Evolutionary conservation across 2,888 invertebrate species (phyloP).

Genomic region (Leucophenga montana): DNA sequence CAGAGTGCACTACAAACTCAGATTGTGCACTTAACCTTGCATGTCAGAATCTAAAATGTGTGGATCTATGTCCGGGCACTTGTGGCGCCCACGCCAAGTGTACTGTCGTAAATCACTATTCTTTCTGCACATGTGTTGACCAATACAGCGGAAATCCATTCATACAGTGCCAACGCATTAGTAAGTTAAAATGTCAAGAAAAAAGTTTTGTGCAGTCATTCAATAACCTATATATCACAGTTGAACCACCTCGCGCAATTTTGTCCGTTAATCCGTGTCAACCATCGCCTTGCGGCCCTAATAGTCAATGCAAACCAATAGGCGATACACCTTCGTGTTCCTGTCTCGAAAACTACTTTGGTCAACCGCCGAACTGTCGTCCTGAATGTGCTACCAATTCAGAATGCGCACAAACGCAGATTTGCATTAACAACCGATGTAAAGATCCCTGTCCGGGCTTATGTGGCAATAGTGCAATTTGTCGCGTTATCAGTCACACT

Average conservation of each 20-base stretch:
- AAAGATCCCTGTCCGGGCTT: conserved; percentile 82
- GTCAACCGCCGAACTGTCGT: conserved; percentile 80
- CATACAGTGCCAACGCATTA: conserved; percentile 77
- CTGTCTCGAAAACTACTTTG: conserved; percentile 79
- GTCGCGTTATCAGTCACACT: conserved; percentile 84
- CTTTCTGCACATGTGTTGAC: conserved; percentile 83
- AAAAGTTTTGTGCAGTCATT: not conserved
- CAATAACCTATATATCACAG: conserved; percentile 42
- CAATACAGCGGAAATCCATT: conserved; percentile 85
- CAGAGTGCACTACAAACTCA: conserved; percentile 85
- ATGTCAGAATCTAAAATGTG: conserved; percentile 86
- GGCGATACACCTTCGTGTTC: conserved; percentile 83
- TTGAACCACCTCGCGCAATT: conserved; percentile 60
- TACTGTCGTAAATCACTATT: conserved; percentile 84
- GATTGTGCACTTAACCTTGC: conserved; percentile 84
- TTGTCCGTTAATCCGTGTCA: conserved; percentile 72
- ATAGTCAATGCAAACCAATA: conserved; percentile 75
- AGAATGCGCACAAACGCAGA: conserved; percentile 80
- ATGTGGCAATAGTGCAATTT: conserved; percentile 83
- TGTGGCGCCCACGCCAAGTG: conserved; percentile 83
- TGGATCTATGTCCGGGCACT: conserved; percentile 84
- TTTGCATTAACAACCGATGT: conserved; percentile 85
- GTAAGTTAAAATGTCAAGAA: conserved; percentile 63
- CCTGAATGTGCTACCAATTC: conserved; percentile 86
- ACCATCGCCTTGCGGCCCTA: conserved; percentile 75